phyloP scores from a whole-genome alignment of 2,797 vertebrate species.

The Anomalospiza imberbis region DNA sequence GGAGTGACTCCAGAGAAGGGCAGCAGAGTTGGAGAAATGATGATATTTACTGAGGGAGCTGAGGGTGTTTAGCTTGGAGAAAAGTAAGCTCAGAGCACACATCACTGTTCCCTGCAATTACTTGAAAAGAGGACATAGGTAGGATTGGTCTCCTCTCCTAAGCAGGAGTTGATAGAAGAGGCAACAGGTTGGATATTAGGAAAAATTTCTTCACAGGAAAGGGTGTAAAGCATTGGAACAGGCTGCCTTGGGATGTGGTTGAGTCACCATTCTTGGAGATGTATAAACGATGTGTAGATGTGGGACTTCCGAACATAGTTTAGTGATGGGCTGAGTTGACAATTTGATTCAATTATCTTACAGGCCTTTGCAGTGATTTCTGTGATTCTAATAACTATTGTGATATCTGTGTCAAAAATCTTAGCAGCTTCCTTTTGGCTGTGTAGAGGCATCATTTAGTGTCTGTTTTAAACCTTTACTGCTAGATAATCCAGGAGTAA shows the following conservation, averaged over 20 bases:
- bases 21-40: accelerated
- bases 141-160: background rate
- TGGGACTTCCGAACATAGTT: background rate
- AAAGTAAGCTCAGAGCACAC: background rate
- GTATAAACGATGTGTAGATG: background rate
- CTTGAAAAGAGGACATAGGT: background rate
- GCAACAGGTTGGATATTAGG: background rate
- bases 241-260: background rate
- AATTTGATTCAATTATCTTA: background rate
- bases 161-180: background rate
- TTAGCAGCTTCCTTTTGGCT: background rate
- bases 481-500: background rate
- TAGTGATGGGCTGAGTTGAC: background rate
- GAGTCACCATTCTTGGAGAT: background rate
- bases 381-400: background rate
- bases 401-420: background rate
- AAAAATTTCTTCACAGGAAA: background rate
- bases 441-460: background rate
- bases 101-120: accelerated
- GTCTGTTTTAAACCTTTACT: background rate
- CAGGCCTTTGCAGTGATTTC: background rate
- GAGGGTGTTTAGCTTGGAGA: accelerated
- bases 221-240: background rate
- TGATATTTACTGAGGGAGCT: background rate
- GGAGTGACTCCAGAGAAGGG: background rate